These are phyloP conservation scores for Panthera tigris DNA, from an alignment of 2,113 vertebrate genomes.

Conservation along the genomic window DNA sequence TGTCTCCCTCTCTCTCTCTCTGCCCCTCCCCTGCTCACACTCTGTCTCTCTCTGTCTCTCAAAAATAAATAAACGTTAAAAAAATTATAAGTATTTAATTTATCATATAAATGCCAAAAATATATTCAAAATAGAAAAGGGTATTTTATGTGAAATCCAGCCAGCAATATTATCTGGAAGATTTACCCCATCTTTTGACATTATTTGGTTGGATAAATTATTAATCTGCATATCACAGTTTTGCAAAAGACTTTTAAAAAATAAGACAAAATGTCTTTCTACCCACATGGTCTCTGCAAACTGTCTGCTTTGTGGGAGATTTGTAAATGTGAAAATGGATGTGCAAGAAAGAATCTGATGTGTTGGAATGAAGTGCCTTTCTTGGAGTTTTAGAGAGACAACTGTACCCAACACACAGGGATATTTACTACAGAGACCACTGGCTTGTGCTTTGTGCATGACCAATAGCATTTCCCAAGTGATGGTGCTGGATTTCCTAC, in stretches of 20 bases:
- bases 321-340: not conserved
- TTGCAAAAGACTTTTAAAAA: not conserved
- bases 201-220: not conserved
- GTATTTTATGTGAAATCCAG: not conserved
- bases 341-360: not conserved
- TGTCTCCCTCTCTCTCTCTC: too few relatives aligned
- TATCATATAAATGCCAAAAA: not conserved
- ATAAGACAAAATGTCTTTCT: not conserved
- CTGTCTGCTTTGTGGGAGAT: not conserved
- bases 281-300: not conserved
- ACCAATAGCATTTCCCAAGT: not conserved
- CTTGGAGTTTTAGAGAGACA: not conserved
- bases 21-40: too few relatives aligned
- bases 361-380: not conserved
- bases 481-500: not conserved
- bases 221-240: not conserved
- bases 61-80: too few relatives aligned
- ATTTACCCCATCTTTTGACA: not conserved
- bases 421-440: not conserved
- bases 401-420: not conserved
- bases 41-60: too few relatives aligned
- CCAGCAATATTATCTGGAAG: not conserved
- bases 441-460: not conserved
- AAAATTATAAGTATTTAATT: not conserved
- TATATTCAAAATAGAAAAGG: not conserved